Conservation (phyloP, 2,113 vertebrate genomes). For the Gadus chalcogrammus region DNA sequence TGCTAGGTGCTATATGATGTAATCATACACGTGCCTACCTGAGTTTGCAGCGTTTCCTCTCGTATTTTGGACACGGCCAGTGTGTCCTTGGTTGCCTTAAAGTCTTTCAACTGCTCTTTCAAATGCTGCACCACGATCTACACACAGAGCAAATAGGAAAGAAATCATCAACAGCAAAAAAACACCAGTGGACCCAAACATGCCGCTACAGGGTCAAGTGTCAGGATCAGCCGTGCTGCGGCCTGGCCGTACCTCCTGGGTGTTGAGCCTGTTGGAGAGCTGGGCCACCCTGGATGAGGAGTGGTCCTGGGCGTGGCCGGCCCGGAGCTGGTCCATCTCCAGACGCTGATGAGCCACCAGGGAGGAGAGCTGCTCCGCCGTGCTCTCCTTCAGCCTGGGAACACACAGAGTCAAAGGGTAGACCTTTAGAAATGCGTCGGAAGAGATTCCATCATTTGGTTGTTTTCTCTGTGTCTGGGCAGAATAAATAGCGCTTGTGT, state of each 20-base stretch:
- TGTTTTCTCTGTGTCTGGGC: too few relatives aligned
- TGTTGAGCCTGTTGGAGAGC: slow-evolving; percentile 76
- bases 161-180: too few relatives aligned
- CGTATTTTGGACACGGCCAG: slow-evolving; percentile 77
- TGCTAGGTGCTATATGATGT: too few relatives aligned
- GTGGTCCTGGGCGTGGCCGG: slow-evolving; percentile 80
- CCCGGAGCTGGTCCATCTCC: slow-evolving; percentile 76
- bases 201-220: too few relatives aligned
- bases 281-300: slow-evolving; percentile 84
- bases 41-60: slow-evolving; percentile 83
- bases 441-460: too few relatives aligned
- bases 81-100: slow-evolving; percentile 76
- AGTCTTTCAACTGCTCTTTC: slow-evolving; percentile 80
- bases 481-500: too few relatives aligned
- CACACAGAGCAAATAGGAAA: slow-evolving; percentile 5
- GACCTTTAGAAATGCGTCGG: not conserved
- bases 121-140: slow-evolving; percentile 84
- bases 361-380: slow-evolving; percentile 69
- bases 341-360: slow-evolving; percentile 77
- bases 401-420: not conserved
- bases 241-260: slow-evolving; percentile 77
- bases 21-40: slow-evolving; percentile 62
- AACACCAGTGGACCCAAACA: not conserved
- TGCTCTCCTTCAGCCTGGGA: slow-evolving; percentile 73
- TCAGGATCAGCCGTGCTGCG: not conserved